Evolutionary conservation across 37 sponge, comb jelly and placozoan genomes (phyloP).

Genomic region (Beroe forskalii): DNA sequence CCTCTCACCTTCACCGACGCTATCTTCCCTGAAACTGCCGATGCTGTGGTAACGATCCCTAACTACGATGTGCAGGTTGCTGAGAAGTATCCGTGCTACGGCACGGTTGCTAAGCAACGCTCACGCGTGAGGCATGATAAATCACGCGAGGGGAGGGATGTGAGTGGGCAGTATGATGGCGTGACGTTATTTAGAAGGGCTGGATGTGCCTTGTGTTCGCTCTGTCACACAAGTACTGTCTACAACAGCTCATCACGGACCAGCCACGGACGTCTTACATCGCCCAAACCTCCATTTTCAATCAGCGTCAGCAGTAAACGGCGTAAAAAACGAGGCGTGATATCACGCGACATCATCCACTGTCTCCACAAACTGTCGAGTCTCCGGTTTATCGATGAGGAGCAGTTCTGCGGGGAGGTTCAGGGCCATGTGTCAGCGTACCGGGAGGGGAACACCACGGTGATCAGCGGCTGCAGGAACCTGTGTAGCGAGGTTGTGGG

Average conservation of each 20-base stretch:
- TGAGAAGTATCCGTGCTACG: slow-evolving; percentile 54
- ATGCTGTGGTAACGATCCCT: background rate
- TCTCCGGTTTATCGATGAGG: background rate
- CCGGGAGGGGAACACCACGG: background rate
- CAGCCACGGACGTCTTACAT: background rate
- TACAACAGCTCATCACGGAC: background rate
- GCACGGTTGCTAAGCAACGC: background rate
- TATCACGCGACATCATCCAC: background rate
- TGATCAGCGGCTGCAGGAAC: background rate
- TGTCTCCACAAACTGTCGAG: slow-evolving; percentile 31
- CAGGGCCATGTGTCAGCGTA: slow-evolving; percentile 6
- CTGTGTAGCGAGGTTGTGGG: background rate
- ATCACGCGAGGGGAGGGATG: background rate
- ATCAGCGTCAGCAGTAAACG: slow-evolving; percentile 12
- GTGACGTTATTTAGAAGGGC: background rate
- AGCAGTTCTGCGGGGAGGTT: background rate
- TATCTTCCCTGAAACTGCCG: background rate
- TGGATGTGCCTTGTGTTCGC: slow-evolving; percentile 23
- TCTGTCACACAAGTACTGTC: slow-evolving; percentile 15
- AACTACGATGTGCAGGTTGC: background rate
- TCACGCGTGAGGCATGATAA: background rate
- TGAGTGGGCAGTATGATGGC: background rate
- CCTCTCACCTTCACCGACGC: background rate
- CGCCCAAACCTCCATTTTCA: background rate
- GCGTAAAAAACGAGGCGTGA: background rate